Percentiles rank a stretch among this genome's conserved stretches.
phyloP scores from a whole-genome alignment of 2,113 vertebrate genomes.

The Gadus macrocephalus region DNA sequence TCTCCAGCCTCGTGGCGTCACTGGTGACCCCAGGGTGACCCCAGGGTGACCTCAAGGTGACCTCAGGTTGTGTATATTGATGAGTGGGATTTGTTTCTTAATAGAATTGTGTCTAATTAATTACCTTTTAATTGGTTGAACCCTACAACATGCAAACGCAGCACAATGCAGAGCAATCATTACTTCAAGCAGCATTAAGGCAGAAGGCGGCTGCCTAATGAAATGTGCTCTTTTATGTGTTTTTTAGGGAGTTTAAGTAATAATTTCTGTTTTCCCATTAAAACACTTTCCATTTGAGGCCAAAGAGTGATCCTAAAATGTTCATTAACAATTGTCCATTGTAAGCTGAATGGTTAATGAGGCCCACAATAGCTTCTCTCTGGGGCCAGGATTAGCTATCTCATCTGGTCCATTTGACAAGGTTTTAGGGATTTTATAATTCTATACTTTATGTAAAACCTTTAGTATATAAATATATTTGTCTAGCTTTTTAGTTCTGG shows the following conservation, averaged over 20 bases:
- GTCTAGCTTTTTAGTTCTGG: too few species aligned
- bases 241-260: constrained; percentile 37
- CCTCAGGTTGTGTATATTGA: constrained; percentile 74
- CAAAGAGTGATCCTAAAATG: too few species aligned
- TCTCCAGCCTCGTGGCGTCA: constrained; percentile 39
- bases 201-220: constrained; percentile 49
- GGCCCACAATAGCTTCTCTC: too few species aligned
- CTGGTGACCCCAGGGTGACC: constrained; percentile 67
- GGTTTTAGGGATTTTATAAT: too few species aligned
- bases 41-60: constrained; percentile 61
- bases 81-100: constrained; percentile 77
- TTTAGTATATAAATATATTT: too few species aligned
- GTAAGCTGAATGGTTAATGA: too few species aligned
- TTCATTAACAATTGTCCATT: too few species aligned
- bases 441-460: too few species aligned
- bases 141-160: constrained; percentile 71
- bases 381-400: too few species aligned
- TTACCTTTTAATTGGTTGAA: constrained; percentile 78
- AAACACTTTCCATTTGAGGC: too few species aligned
- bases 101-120: constrained; percentile 81
- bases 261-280: constrained; percentile 6
- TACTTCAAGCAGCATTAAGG: constrained; percentile 59
- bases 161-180: constrained; percentile 65
- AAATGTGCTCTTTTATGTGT: constrained; percentile 41
- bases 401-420: too few species aligned